Evolutionary conservation across 2,888 invertebrate genomes (phyloP).

Genomic region (Caenorhabditis doughertyi): DNA sequence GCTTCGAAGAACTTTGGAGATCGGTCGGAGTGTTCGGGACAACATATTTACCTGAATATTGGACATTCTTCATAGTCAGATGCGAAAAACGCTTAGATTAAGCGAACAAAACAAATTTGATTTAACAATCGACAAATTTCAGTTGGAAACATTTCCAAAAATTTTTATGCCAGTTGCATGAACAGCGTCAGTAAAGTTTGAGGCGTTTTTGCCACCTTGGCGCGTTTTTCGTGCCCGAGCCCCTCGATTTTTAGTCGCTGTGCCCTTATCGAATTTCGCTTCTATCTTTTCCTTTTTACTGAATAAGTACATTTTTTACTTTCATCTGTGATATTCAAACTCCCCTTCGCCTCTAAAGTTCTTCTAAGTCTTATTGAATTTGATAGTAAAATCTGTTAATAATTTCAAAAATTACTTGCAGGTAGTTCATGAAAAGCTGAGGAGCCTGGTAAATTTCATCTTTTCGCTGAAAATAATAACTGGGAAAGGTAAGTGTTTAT

Average conservation of each 20-base stretch:
- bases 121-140: neutral
- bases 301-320: slow-evolving; percentile 25
- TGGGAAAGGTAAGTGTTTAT: slow-evolving; percentile 16
- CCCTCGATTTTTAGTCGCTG: slow-evolving; percentile 55
- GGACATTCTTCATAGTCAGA: too few relatives aligned
- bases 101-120: too few relatives aligned
- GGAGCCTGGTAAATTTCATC: slow-evolving; percentile 29
- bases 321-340: neutral
- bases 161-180: neutral
- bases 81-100: too few relatives aligned
- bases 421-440: slow-evolving; percentile 44
- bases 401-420: slow-evolving; percentile 10
- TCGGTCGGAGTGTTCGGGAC: slow-evolving; percentile 57
- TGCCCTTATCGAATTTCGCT: slow-evolving; percentile 56
- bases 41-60: slow-evolving; percentile 58
- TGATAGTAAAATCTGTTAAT: neutral
- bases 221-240: slow-evolving; percentile 50
- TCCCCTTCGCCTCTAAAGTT: neutral
- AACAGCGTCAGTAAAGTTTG: slow-evolving; percentile 2
- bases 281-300: slow-evolving; percentile 40
- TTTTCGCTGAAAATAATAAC: neutral
- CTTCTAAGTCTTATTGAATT: neutral
- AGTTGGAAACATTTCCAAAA: neutral
- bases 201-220: slow-evolving; percentile 18
- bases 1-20: slow-evolving; percentile 53